Conservation (phyloP, 1,140 invertebrate genomes). For the Nomia melanderi region DNA sequence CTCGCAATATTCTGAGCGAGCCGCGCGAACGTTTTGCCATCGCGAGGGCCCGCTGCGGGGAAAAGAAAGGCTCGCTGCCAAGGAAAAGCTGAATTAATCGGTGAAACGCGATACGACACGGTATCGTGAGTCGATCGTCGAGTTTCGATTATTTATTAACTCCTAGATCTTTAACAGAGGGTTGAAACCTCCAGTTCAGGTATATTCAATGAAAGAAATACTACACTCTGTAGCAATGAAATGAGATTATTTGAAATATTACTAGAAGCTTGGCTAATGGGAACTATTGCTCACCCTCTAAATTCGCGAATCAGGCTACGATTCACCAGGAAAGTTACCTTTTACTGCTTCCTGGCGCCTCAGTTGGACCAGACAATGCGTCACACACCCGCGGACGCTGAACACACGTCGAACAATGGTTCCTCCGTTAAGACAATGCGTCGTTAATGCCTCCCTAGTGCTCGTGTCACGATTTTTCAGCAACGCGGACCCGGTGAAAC, state of each 20-base stretch:
- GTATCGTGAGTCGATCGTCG: background rate
- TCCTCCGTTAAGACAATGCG: conserved; percentile 57
- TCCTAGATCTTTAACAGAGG: no score
- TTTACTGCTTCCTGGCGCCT: conserved; percentile 43
- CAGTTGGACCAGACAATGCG: conserved; percentile 41
- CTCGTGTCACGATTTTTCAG: conserved; percentile 47
- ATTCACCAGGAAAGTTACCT: conserved; percentile 21
- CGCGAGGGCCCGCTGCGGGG: conserved; percentile 18
- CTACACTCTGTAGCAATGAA: no score
- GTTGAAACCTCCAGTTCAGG: no score
- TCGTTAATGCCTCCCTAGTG: conserved; percentile 55
- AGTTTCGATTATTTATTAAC: no score
- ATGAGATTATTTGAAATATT: no score
- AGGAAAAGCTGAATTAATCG: conserved; percentile 27
- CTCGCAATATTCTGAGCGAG: conserved; percentile 48
- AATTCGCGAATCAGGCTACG: conserved; percentile 25
- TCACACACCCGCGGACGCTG: conserved; percentile 32
- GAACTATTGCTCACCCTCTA: background rate
- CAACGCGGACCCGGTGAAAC: conserved; percentile 17
- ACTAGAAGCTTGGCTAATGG: no score
- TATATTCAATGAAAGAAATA: no score
- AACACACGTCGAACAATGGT: conserved; percentile 58
- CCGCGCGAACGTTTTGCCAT: conserved; percentile 42
- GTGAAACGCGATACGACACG: background rate
- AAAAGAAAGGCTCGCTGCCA: conserved; percentile 21